A percentile compares a stretch with the other conserved stretches of the same genome.
Conservation (phyloP, 2,113 vertebrate species). For the Bagarius yarrelli region DNA sequence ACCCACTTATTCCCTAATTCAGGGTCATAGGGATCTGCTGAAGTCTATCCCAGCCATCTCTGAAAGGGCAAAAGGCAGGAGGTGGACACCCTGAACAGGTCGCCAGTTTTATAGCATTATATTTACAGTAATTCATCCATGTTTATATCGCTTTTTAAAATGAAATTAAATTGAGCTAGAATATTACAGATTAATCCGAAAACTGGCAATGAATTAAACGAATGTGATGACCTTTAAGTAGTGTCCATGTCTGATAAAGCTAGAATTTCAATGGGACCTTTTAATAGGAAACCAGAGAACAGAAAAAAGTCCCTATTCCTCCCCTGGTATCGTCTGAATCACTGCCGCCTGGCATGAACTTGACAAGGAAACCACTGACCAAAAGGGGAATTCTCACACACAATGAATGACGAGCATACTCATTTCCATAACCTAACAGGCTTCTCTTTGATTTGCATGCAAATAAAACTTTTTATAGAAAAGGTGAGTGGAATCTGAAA, state of each 20-base stretch:
- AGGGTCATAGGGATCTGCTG: no score
- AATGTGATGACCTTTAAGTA: slow-evolving; percentile 19
- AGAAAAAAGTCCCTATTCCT: slow-evolving; percentile 50
- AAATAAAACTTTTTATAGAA: slow-evolving; percentile 39
- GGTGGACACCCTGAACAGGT: no score
- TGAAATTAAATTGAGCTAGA: not conserved
- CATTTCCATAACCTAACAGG: slow-evolving; percentile 38
- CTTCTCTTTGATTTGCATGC: slow-evolving; percentile 36
- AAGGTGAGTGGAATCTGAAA: slow-evolving; percentile 43
- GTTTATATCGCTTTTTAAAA: not conserved
- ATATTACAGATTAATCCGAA: not conserved
- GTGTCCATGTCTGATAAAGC: slow-evolving; percentile 37
- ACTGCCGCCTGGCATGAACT: slow-evolving; percentile 53
- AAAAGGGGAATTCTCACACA: slow-evolving; percentile 52
- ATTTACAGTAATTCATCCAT: no score
- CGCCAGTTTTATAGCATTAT: no score
- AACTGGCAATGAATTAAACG: not conserved
- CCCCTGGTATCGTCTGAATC: slow-evolving; percentile 47
- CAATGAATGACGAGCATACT: slow-evolving; percentile 52
- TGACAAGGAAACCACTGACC: slow-evolving; percentile 51
- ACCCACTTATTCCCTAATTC: no score
- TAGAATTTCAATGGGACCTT: slow-evolving; percentile 8
- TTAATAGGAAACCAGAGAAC: slow-evolving; percentile 10
- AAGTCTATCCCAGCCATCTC: no score
- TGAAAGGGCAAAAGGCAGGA: no score